phyloP scores from a whole-genome alignment of 2,888 invertebrate genomes.

The Leistus spinibarbis region DNA sequence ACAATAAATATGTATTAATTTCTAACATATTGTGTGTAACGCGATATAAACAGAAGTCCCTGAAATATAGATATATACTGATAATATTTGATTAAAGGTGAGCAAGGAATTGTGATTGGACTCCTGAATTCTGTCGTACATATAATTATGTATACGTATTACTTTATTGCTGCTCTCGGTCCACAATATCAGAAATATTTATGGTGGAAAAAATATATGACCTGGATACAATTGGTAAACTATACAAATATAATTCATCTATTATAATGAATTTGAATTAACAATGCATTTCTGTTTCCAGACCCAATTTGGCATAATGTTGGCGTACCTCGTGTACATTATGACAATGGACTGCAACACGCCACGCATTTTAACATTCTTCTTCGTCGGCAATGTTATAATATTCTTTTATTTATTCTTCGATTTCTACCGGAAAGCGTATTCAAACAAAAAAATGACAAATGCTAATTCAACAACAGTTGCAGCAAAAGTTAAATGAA shows the following conservation, averaged over 20 bases:
- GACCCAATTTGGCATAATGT: conserved; percentile 78
- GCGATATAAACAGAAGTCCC: no score
- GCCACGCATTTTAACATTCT: conserved; percentile 70
- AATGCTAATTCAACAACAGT: conserved; percentile 7
- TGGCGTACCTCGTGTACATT: conserved; percentile 70
- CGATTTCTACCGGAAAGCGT: conserved; percentile 68
- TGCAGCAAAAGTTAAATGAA: not conserved
- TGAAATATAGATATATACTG: no score
- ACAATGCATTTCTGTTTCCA: conserved; percentile 51
- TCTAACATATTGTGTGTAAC: no score
- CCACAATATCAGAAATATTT: conserved; percentile 86
- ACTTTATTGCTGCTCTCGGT: conserved; percentile 85
- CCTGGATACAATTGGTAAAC: conserved; percentile 82
- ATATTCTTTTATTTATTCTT: conserved; percentile 80
- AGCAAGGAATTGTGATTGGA: conserved; percentile 86
- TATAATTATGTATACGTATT: conserved; percentile 91
- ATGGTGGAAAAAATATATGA: conserved; percentile 95
- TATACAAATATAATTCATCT: not conserved
- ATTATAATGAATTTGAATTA: not conserved
- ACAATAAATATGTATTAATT: no score
- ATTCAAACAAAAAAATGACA: conserved; percentile 44
- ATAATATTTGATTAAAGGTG: conserved; percentile 66
- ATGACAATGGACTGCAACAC: conserved; percentile 72
- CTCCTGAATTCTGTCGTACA: conserved; percentile 89
- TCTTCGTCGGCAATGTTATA: conserved; percentile 70